Evolutionary conservation across 2,888 invertebrate genomes (phyloP), one percentile per base, ranked within the genome.

Genomic region (Nephrotoma flavescens): DNA sequence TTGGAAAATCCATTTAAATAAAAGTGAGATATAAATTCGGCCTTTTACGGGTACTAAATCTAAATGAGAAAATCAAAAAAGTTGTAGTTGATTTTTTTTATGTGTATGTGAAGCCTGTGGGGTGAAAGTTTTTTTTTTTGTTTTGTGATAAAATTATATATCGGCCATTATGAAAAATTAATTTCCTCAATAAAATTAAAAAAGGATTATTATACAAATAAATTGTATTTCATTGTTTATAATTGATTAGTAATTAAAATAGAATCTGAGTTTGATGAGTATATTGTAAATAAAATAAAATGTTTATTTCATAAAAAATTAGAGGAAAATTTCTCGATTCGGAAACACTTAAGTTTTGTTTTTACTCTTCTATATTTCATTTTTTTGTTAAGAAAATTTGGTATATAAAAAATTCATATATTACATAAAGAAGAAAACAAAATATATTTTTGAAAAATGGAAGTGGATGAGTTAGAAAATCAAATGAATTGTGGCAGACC

Each of bases 381-480:
- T 71, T 71, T 31, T 31, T 31, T 31, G 31, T 31, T 57, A 57
- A n/a, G 52, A 57, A 71, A 71, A 71, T 31, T 71, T 71, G 31
- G 11, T 12, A 47, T 47, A 47, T 47, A 47, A 52, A 4, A 57
- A 15, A 57, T 71, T 6, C 19, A 31, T 71, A 31, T 71, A 71
- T 57, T 71, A 71, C 71, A 71, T 71, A 71, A 71, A 71, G 9
- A 52, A 52, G 52, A 52, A 44, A 52, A 15, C 52, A 52, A 4
- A 52, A 52, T 47, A 57, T 31, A 31, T 31, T 31, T 85, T 44
- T 19, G 45, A 31, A 85, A 85, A 85, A 91, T 92, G 91, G 92
- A 92, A 89, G 88, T 91, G 88, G 91, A 91, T 91, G 92, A 92
- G 88, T 88, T 91, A 88, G 91, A 91, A 87, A 91, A 90, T 88